These are phyloP conservation scores for Pyrocoelia pectoralis DNA, from an alignment of 2,888 invertebrate species.

Conservation along the genomic window DNA sequence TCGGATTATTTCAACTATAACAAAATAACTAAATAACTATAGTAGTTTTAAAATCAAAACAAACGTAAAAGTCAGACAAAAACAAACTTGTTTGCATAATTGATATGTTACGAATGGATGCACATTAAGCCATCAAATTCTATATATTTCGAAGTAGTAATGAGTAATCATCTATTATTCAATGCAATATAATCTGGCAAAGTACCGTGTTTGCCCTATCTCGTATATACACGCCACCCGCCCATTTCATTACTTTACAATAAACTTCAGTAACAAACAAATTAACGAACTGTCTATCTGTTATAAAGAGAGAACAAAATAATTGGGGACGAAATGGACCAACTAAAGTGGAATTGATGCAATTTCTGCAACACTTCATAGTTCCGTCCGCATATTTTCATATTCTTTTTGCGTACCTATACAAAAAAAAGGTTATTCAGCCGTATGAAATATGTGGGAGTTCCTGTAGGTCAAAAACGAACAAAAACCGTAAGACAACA, in stretches of 20 bases:
- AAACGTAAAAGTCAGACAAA: not conserved
- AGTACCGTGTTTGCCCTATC: slow-evolving; percentile 54
- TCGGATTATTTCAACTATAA: no score
- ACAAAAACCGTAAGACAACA: slow-evolving; percentile 14
- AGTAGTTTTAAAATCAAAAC: not conserved
- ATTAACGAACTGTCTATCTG: slow-evolving; percentile 42
- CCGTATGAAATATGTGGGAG: slow-evolving; percentile 36
- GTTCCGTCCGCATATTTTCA: no score
- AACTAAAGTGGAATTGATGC: slow-evolving; percentile 49
- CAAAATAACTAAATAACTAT: not conserved
- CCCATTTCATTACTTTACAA: slow-evolving; percentile 32
- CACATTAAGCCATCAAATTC: slow-evolving; percentile 29
- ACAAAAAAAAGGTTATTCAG: slow-evolving; percentile 4
- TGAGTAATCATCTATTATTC: slow-evolving; percentile 54
- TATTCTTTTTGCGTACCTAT: no score
- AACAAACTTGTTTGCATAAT: slow-evolving; percentile 14
- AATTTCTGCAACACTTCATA: slow-evolving; percentile 31
- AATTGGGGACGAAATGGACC: slow-evolving; percentile 50
- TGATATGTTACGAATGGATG: slow-evolving; percentile 35
- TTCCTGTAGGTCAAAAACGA: slow-evolving; percentile 21
- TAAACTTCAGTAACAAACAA: slow-evolving; percentile 25
- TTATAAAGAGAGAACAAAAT: slow-evolving; percentile 45
- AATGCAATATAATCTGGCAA: slow-evolving; percentile 56
- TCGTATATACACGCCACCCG: slow-evolving; percentile 48
- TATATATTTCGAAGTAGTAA: slow-evolving; percentile 42